phyloP scores from a whole-genome alignment of 1,140 invertebrate species.

The Drosophila tropicalis region DNA sequence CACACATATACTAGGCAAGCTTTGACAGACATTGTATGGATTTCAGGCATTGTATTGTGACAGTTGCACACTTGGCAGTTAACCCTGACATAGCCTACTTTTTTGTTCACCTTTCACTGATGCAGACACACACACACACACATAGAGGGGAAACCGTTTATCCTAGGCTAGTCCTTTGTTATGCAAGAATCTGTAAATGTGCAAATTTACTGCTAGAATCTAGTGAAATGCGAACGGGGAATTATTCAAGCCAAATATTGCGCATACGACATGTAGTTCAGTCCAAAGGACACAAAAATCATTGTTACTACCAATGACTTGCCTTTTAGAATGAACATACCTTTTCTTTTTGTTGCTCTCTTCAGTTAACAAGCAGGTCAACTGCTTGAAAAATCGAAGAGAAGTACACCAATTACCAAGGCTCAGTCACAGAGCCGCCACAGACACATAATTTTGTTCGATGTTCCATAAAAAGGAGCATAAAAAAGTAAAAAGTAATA shows the following conservation, averaged over 20 bases:
- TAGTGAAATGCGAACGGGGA: not conserved
- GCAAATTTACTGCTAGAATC: not conserved
- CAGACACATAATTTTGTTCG: conserved; percentile 29
- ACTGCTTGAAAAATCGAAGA: not conserved
- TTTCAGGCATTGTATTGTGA: conserved; percentile 28
- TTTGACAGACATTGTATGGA: conserved; percentile 35
- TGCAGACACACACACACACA: conserved; percentile 19
- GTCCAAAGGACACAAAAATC: not conserved
- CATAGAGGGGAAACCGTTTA: conserved; percentile 15
- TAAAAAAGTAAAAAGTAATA: not conserved
- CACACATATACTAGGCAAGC: not conserved
- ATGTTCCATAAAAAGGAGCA: conserved; percentile 29
- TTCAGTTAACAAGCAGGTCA: conserved; percentile 22
- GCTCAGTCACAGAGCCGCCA: not conserved
- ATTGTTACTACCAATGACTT: conserved; percentile 5
- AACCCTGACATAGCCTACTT: conserved; percentile 39
- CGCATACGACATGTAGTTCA: not conserved
- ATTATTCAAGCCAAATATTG: not conserved
- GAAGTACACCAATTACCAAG: conserved; percentile 7
- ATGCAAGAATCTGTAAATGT: not conserved
- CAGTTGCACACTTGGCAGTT: conserved; percentile 33
- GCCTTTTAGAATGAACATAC: conserved; percentile 39
- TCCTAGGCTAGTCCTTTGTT: conserved; percentile 3
- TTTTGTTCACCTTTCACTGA: not conserved
- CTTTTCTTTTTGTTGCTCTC: conserved; percentile 29